These are phyloP conservation scores for Epinotia demarniana DNA, from an alignment of 2,888 invertebrate species.

Conservation along the genomic window DNA sequence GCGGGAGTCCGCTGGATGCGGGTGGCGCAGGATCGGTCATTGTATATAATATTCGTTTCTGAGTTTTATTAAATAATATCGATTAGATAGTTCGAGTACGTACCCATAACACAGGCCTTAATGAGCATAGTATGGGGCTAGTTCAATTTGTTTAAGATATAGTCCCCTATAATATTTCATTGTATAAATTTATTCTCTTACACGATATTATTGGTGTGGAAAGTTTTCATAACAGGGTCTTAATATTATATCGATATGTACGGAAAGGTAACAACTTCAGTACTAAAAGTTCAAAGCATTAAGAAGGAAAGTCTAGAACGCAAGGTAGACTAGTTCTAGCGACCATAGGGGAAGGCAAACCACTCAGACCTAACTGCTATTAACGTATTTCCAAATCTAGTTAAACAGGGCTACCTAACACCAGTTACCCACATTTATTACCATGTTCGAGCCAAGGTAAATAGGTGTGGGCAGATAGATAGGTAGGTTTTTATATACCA, in stretches of 20 bases:
- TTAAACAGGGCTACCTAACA: neutral
- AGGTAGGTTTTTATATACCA: neutral
- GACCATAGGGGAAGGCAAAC: slow-evolving; percentile 24
- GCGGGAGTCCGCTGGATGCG: too few species aligned
- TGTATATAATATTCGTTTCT: too few species aligned
- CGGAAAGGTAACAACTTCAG: neutral
- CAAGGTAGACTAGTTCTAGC: slow-evolving; percentile 26
- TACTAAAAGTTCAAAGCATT: slow-evolving; percentile 17
- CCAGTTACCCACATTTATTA: neutral
- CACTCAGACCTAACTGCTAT: neutral
- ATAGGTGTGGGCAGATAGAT: neutral
- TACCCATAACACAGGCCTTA: too few species aligned
- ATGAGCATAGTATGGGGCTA: too few species aligned
- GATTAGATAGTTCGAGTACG: too few species aligned
- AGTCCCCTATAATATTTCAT: too few species aligned
- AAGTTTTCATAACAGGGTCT: too few species aligned
- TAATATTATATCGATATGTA: neutral
- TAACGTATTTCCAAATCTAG: slow-evolving; percentile 9
- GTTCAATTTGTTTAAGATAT: too few species aligned
- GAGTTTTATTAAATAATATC: too few species aligned
- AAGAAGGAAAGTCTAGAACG: slow-evolving; percentile 18
- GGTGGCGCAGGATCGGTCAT: too few species aligned
- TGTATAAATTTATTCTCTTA: too few species aligned
- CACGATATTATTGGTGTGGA: too few species aligned
- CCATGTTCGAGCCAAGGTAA: neutral